Base-by-base conservation (phyloP, 2,113 vertebrate species). In the Ancistrus triradiatus region DNA sequence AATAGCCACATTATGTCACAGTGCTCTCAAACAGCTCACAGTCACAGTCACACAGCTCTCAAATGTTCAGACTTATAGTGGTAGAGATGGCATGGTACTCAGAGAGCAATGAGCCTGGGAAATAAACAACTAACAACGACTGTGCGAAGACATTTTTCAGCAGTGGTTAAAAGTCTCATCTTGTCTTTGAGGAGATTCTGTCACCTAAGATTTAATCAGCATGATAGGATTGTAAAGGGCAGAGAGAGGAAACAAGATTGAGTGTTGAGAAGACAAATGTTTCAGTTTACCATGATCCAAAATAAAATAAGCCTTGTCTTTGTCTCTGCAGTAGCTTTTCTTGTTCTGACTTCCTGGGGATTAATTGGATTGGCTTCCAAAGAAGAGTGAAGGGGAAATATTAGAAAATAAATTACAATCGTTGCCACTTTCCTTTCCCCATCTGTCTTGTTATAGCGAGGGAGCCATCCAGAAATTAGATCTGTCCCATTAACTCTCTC, bases 181-280 rank as follows among this genome's bases (percentile, higher is more conserved):
- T 74, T 74, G 69, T 70, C 71, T 65, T 76, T 76, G 74, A 82
- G 73, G 70, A 68, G 65, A 71, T 53, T 73, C 76, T 79, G 81
- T 81, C 77, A 77, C 63, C 65, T 68, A 61, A 74, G 74, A 69
- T 82, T 79, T 81, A 85, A 83, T 83, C 64, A 66, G 70, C 63
- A 68, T 68, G 58, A 77, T 80, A 77, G 46, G 44, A 58, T 59
- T 74, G 70, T 74, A 77, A 69, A 63, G 68, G 74, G 74, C 73
- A 64, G 46, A 70, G 59, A 73, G 49, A 50, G 64, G 70, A 59
- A 57, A 58, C 75, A 25, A 56, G 18, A 35, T 10, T 33, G 7
- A 48, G 59, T 53, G 47, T 42, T 59, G 70, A 76, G 70, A 69
- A 82, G 79, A 86, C 76, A 84, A 85, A 88, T 86, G 80, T 80